These are phyloP conservation scores for Catocala nupta DNA, from an alignment of 2,888 invertebrate genomes.

Conservation along the genomic window DNA sequence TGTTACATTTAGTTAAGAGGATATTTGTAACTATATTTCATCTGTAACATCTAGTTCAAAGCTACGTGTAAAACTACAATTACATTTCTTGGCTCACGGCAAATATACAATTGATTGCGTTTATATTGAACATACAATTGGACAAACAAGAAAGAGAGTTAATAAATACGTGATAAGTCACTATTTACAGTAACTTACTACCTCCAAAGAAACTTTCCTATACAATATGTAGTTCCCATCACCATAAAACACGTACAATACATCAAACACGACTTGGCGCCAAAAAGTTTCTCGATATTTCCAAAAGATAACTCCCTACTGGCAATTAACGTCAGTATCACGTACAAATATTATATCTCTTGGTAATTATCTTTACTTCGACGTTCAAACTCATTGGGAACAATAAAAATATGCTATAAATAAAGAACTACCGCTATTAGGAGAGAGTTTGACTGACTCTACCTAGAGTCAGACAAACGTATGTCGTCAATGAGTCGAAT, in stretches of 20 bases:
- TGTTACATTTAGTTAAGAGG: too few relatives aligned
- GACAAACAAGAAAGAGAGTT: too few relatives aligned
- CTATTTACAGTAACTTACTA: too few relatives aligned
- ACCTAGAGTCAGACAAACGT: conserved; percentile 25
- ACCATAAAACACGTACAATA: neutral
- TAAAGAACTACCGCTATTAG: conserved; percentile 39
- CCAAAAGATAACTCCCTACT: conserved; percentile 10
- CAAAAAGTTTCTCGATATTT: conserved; percentile 13
- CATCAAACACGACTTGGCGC: neutral
- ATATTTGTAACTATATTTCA: too few relatives aligned
- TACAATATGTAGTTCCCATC: neutral
- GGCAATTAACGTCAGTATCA: conserved; percentile 19
- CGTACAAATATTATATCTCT: conserved; percentile 26
- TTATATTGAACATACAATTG: too few relatives aligned
- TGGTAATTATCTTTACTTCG: conserved; percentile 34
- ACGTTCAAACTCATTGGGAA: conserved; percentile 24
- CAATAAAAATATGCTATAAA: conserved; percentile 46
- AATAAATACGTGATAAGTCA: too few relatives aligned
- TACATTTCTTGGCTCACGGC: too few relatives aligned
- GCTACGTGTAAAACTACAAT: too few relatives aligned
- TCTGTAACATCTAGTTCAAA: too few relatives aligned
- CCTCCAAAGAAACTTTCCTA: neutral
- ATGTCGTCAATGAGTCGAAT: conserved; percentile 19
- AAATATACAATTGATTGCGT: too few relatives aligned
- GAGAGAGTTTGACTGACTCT: too few relatives aligned